These are phyloP conservation scores for Callipepla squamata DNA, from an alignment of 2,113 vertebrate species.

Conservation along the genomic window DNA sequence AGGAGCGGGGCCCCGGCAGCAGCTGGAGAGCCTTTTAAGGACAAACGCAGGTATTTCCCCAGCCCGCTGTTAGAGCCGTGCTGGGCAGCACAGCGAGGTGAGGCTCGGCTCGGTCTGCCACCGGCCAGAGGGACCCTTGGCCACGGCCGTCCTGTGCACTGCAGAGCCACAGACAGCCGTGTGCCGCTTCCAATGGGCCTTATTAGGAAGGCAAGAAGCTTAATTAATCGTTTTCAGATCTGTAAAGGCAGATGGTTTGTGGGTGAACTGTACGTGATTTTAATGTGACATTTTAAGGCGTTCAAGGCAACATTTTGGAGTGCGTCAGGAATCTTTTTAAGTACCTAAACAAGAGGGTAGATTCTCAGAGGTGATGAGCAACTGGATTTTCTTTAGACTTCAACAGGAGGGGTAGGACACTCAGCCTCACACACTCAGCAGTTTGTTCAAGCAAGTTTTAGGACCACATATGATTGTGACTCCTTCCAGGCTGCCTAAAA, in stretches of 20 bases:
- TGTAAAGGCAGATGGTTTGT: slow-evolving; percentile 57
- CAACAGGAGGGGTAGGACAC: neutral
- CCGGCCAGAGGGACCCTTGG: neutral
- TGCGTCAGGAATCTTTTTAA: neutral
- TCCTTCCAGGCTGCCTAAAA: neutral
- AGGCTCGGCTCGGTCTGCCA: neutral
- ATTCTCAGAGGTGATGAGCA: slow-evolving; percentile 13
- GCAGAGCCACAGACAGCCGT: neutral
- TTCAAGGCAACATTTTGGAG: neutral
- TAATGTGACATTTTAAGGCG: slow-evolving; percentile 47
- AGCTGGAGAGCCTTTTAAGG: slow-evolving; percentile 50
- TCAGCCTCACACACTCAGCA: neutral
- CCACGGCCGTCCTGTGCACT: rapidly evolving
- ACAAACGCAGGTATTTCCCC: slow-evolving; percentile 50
- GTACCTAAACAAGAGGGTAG: neutral
- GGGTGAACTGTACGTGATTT: slow-evolving; percentile 37
- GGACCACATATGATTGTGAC: neutral
- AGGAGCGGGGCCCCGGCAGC: neutral
- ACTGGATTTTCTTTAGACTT: neutral
- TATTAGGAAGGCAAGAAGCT: slow-evolving; percentile 37
- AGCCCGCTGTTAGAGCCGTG: neutral
- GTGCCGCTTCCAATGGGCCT: neutral
- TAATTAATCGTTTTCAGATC: slow-evolving; percentile 19
- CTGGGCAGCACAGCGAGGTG: neutral
- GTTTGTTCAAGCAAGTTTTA: neutral